A percentile compares a stretch with the other conserved stretches of the same genome.
phyloP scores from a whole-genome alignment of 2,888 invertebrate genomes.

The Ryuthela nishihirai region DNA sequence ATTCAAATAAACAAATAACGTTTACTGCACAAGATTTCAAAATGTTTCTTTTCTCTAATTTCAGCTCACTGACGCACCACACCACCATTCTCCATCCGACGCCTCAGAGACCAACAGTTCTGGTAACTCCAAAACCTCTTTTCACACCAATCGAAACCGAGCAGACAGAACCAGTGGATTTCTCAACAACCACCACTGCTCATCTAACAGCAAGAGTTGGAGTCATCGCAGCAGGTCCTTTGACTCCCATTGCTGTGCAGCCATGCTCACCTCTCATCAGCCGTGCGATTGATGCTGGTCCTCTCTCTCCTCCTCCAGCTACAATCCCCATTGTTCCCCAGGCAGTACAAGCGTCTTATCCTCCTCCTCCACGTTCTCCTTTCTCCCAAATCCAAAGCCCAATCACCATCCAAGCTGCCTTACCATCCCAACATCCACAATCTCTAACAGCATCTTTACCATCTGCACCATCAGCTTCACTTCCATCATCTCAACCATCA shows the following conservation, averaged over 20 bases:
- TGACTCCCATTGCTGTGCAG: constrained; percentile 19
- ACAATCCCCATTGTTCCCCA: constrained; percentile 3
- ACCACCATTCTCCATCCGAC: constrained; percentile 28
- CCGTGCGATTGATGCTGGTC: background rate
- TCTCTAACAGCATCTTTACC: constrained; percentile 3
- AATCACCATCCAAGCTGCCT: constrained; percentile 14
- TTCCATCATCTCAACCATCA: constrained; percentile 1
- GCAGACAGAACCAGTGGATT: constrained; percentile 69
- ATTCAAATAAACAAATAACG: too few relatives aligned
- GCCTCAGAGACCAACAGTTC: constrained; percentile 31
- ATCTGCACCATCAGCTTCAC: background rate
- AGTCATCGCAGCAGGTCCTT: constrained; percentile 7
- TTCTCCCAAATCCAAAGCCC: constrained; percentile 33
- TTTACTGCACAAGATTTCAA: too few relatives aligned
- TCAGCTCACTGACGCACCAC: constrained; percentile 12
- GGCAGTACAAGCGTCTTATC: constrained; percentile 10
- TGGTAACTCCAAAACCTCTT: constrained; percentile 37
- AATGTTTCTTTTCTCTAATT: too few relatives aligned
- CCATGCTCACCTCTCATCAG: too few relatives aligned
- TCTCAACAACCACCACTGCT: constrained; percentile 54
- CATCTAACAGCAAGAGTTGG: constrained; percentile 11
- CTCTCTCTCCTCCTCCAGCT: constrained; percentile 11
- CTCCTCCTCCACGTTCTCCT: constrained; percentile 15
- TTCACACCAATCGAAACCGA: constrained; percentile 44
- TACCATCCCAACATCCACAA: constrained; percentile 14